Base-by-base conservation (phyloP, 2,797 vertebrate genomes). In the Acipenser ruthenus region DNA sequence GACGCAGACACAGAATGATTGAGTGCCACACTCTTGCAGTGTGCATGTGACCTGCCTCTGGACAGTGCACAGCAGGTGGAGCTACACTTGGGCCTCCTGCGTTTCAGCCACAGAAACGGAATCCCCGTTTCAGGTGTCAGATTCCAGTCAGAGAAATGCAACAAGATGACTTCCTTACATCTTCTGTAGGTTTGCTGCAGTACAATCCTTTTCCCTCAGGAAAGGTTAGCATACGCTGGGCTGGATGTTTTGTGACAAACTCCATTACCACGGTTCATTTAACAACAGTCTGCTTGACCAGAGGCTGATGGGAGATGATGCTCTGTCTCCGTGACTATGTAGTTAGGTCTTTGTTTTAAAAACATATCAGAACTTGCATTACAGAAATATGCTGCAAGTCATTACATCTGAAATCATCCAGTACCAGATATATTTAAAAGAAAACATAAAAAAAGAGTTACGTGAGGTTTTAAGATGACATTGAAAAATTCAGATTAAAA, bases 241-340 rank as follows among this genome's bases (percentile, higher is more conserved):
- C 1, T 0, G 3, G 62, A 53, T 65, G 63, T 4, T 71, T 5
- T 11, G 64, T 60, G 70, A 10, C 63, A 58, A 63, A 70, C 10
- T 23, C 63, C 5, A 1, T 49, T 0, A 51, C 50, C 0, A 8
- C 0, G 1, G 70, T 50, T 67, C 70, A 13, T 0, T 52, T 60
- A 56, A 56, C 23, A 0, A 0, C 52, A n/a, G 65, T 23, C 63
- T 12, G 23, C 6, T 7, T 0, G 12, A 58, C 52, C 0, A 0
- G 50, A 71, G 49, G 48, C 49, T 0, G 0, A 50, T 61, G 6
- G 18, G 50, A 23, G 56, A 18, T 37, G 37, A 37, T 1, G 65
- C 0, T 51, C 7, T 6, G 0, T 9, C 13, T 12, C 55, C 4
- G 7, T 0, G 0, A 65, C 50, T 0, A 0, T 13, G 37, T 5